Evolutionary conservation across 2,113 vertebrate species (phyloP), one percentile per base, ranked within the genome.

Genomic region (Hucho hucho): DNA sequence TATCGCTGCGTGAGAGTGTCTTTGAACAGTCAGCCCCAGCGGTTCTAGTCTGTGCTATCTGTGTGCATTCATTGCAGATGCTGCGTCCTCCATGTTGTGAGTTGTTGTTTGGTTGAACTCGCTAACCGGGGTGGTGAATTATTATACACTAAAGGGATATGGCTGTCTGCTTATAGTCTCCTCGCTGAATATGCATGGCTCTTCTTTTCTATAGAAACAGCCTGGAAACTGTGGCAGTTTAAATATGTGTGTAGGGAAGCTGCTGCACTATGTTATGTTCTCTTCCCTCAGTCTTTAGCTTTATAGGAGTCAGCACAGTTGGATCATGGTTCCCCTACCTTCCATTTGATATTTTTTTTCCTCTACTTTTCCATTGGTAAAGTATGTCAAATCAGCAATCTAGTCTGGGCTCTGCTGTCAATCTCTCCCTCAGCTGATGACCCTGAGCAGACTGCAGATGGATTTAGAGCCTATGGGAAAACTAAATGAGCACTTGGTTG

Each of bases 81-180:
- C 32, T 70, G 49, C 49, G 4, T 53, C 49, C 49, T 53, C 49
- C 16, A 18, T 53, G 49, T 53, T 53, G 49, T 68, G 71, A 79
- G 47, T 73, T 75, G 76, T 70, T 86, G 76, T 72, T 83, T 86
- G 76, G 81, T 74, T 79, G 79, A 81, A 75, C 76, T 70, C 66
- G 18, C 46, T 74, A 77, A 13, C 69, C 18, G 9, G 73, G 70
- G 69, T 61, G 67, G 65, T 81, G 66, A 80, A 68, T 75, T 70
- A 69, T 74, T 64, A 77, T 28, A 64, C 46, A 53, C 74, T 61
- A 72, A 14, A 75, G n/a, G 58, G 58, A 61, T 53, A 16, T 61
- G 58, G n/a, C 18, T 61, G 58, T 61, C 58, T 61, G 18, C 58
- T 22, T 61, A 1, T 24, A 61, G 58, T 61, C 20, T 61, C 1